These are phyloP conservation scores for Drosophila antonietae DNA, from an alignment of 2,888 invertebrate species.

Conservation along the genomic window DNA sequence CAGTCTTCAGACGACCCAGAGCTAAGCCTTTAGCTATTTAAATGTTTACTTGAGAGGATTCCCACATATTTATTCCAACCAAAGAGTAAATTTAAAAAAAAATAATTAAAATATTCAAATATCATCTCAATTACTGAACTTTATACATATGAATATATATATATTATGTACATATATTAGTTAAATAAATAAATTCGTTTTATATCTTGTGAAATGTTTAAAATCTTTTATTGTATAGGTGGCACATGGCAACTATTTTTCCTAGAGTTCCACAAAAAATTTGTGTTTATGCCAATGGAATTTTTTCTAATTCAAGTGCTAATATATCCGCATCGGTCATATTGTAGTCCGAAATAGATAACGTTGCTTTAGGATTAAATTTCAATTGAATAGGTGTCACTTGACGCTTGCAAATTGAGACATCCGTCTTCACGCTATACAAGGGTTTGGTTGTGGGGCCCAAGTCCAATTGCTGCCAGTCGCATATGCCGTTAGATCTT, in stretches of 20 bases:
- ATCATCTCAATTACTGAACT: neutral
- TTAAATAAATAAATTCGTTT: neutral
- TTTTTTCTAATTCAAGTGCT: neutral
- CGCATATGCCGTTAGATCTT: neutral
- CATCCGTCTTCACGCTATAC: conserved; percentile 18
- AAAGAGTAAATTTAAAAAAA: neutral
- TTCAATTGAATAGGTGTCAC: neutral
- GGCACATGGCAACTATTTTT: neutral
- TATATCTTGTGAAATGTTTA: neutral
- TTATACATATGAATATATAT: too few species aligned
- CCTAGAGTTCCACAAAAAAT: neutral
- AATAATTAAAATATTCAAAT: neutral
- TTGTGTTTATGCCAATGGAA: neutral
- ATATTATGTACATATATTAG: neutral
- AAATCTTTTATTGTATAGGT: neutral
- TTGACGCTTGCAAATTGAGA: neutral
- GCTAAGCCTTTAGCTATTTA: conserved; percentile 43
- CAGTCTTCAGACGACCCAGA: conserved; percentile 1
- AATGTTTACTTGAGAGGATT: conserved; percentile 53
- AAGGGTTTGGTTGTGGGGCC: neutral
- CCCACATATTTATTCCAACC: too few species aligned
- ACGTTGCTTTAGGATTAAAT: neutral
- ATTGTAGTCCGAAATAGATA: neutral
- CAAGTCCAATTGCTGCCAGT: neutral
- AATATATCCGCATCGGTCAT: neutral